phyloP scores from a whole-genome alignment of 1,140 invertebrate genomes.

The Geopemphigus sp. region DNA sequence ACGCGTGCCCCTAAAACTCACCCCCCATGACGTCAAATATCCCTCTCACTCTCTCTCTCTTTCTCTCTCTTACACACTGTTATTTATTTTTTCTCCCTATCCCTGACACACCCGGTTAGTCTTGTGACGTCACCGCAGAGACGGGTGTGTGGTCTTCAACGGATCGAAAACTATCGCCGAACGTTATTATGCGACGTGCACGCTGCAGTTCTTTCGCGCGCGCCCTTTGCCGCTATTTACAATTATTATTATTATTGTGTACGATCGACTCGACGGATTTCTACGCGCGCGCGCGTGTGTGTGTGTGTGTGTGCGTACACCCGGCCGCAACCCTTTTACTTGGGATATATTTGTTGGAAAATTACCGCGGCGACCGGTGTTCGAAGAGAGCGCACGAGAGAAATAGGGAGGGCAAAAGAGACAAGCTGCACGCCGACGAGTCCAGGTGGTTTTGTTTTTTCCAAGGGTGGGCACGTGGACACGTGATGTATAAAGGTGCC shows the following conservation, averaged over 20 bases:
- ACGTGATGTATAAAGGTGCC: conserved; percentile 21
- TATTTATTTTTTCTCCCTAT: too few relatives aligned
- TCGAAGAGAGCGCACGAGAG: neutral
- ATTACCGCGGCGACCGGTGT: conserved; percentile 42
- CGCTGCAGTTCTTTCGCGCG: conserved; percentile 10
- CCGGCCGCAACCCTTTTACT: conserved; percentile 34
- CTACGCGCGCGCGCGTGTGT: neutral
- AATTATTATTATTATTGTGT: conserved; percentile 13
- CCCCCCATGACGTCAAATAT: conserved; percentile 47
- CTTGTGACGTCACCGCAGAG: conserved; percentile 32
- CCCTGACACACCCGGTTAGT: conserved; percentile 28
- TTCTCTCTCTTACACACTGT: neutral
- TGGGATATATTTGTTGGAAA: conserved; percentile 27
- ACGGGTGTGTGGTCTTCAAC: conserved; percentile 36
- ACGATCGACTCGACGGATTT: conserved; percentile 29
- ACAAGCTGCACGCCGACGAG: conserved; percentile 27
- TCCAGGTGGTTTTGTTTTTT: conserved; percentile 44
- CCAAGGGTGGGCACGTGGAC: conserved; percentile 46
- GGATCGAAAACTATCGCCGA: conserved; percentile 15
- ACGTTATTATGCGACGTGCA: neutral
- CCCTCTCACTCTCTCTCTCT: conserved; percentile 13
- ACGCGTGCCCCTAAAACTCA: conserved; percentile 46
- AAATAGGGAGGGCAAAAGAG: neutral
- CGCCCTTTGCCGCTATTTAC: neutral
- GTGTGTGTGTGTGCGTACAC: neutral